phyloP scores from a whole-genome alignment of 2,797 vertebrate species.

The Adrianichthys oophorus region DNA sequence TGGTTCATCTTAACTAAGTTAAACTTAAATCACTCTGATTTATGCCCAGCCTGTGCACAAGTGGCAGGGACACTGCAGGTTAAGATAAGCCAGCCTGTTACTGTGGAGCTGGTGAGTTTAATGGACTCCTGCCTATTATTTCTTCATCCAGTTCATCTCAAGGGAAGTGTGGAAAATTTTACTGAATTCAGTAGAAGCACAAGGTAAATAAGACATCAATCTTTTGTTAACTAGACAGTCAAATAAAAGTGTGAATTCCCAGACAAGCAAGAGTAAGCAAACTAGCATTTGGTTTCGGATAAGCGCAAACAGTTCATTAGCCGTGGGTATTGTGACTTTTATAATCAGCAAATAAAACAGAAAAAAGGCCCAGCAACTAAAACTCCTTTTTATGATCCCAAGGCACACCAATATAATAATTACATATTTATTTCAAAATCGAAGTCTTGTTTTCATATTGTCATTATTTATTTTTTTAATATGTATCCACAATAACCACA shows the following conservation, averaged over 20 bases:
- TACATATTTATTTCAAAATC: too few relatives aligned
- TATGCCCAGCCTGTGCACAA: conserved; percentile 41
- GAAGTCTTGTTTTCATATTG: not conserved
- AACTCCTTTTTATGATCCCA: too few relatives aligned
- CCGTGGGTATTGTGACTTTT: conserved; percentile 5
- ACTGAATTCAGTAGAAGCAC: conserved; percentile 16
- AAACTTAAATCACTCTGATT: conserved; percentile 72
- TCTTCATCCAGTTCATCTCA: conserved; percentile 9
- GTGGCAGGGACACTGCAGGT: conserved; percentile 49
- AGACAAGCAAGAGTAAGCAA: too few relatives aligned
- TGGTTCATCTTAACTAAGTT: conserved; percentile 59
- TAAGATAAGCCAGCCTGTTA: conserved; percentile 44
- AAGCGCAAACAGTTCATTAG: conserved; percentile 43
- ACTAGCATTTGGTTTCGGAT: too few relatives aligned
- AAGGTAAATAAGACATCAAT: conserved; percentile 41
- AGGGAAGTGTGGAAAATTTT: conserved; percentile 2
- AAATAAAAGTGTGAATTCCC: too few relatives aligned
- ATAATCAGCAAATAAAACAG: not conserved
- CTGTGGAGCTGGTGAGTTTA: conserved; percentile 18
- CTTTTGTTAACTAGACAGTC: conserved; percentile 37
- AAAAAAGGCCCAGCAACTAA: not conserved
- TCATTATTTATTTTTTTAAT: conserved; percentile 39
- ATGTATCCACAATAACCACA: conserved; percentile 48
- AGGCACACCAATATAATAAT: too few relatives aligned
- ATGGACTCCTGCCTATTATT: conserved; percentile 27